phyloP scores from a whole-genome alignment of 2,888 invertebrate species.

The Andrena haemorrhoa region DNA sequence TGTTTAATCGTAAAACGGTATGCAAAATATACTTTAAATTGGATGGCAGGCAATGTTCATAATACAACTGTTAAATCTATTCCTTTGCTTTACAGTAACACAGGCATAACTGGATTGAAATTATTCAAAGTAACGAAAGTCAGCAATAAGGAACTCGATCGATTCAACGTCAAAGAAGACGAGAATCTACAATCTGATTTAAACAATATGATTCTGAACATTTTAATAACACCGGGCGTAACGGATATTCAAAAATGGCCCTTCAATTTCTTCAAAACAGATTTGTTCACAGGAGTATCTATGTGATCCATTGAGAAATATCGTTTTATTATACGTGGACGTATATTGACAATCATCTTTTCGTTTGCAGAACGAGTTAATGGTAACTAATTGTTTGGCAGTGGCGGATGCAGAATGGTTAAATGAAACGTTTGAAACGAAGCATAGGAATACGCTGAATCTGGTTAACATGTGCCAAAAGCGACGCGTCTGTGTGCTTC shows the following conservation, averaged over 20 bases:
- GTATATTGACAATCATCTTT: neutral
- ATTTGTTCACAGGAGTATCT: slow-evolving; percentile 49
- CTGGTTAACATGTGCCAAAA: slow-evolving; percentile 19
- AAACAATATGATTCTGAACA: slow-evolving; percentile 38
- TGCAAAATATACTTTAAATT: neutral
- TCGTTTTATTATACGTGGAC: neutral
- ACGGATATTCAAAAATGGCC: slow-evolving; percentile 62
- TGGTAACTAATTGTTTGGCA: slow-evolving; percentile 65
- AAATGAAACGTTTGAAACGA: slow-evolving; percentile 9
- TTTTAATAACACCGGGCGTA: slow-evolving; percentile 51
- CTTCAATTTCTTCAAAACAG: slow-evolving; percentile 53
- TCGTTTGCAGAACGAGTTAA: slow-evolving; percentile 57
- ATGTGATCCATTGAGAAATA: neutral
- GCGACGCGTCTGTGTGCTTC: slow-evolving; percentile 50
- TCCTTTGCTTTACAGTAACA: slow-evolving; percentile 26
- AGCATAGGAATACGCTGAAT: neutral
- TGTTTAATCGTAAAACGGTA: slow-evolving; percentile 61
- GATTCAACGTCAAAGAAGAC: slow-evolving; percentile 13
- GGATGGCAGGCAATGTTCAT: neutral
- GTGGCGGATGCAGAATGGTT: slow-evolving; percentile 59
- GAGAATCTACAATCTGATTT: slow-evolving; percentile 4
- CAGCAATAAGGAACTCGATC: slow-evolving; percentile 51
- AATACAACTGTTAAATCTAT: neutral
- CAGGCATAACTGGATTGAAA: slow-evolving; percentile 54
- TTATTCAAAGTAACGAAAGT: slow-evolving; percentile 63